Conservation (phyloP, 2,113 vertebrate species). For the Isurus oxyrinchus region DNA sequence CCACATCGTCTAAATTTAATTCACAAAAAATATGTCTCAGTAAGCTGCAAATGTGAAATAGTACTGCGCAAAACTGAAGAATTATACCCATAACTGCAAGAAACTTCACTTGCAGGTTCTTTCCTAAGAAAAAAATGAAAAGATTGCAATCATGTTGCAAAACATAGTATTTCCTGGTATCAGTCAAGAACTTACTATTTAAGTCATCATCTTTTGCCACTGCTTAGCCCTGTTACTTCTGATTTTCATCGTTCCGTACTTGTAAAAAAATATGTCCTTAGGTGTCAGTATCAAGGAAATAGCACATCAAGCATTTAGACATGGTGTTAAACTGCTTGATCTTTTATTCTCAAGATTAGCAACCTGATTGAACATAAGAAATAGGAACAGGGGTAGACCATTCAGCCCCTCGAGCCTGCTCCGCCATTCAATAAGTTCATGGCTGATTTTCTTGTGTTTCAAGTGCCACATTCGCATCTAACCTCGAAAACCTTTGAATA, state of each 20-base stretch:
- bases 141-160: neutral
- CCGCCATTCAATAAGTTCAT: too few species aligned
- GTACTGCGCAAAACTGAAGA: neutral
- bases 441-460: too few species aligned
- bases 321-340: constrained; percentile 6
- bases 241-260: neutral
- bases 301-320: neutral
- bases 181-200: neutral
- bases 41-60: neutral
- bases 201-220: constrained; percentile 2
- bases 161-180: neutral
- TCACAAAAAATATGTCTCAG: neutral
- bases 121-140: neutral
- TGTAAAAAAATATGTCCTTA: neutral
- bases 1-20: neutral
- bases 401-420: too few species aligned
- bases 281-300: neutral
- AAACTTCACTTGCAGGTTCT: neutral
- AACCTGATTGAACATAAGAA: too few species aligned
- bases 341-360: neutral
- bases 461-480: too few species aligned
- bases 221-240: neutral
- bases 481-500: too few species aligned
- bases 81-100: too few species aligned
- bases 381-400: too few species aligned